These are phyloP conservation scores for Corythaeola cristata DNA, from an alignment of 2,113 vertebrate species.

Conservation along the genomic window DNA sequence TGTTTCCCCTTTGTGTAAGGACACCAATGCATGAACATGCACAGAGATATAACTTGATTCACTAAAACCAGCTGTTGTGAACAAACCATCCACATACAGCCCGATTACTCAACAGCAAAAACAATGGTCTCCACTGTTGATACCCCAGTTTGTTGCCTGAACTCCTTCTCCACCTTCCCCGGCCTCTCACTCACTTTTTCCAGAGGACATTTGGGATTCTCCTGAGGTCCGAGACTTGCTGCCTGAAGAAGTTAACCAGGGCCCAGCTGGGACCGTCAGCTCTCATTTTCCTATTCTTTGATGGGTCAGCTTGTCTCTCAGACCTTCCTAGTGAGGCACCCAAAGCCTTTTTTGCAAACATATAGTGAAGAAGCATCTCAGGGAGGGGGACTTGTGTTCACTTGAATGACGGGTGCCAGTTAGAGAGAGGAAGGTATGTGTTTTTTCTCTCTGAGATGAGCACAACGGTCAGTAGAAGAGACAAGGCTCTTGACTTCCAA, in stretches of 20 bases:
- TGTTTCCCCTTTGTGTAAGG: background rate
- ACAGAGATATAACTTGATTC: background rate
- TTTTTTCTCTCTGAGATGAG: background rate
- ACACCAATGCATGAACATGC: background rate
- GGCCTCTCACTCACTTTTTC: background rate
- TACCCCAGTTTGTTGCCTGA: background rate
- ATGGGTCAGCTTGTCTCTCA: background rate
- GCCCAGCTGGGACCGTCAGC: background rate
- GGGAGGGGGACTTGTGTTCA: background rate
- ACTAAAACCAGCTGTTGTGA: background rate
- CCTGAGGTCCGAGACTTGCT: background rate
- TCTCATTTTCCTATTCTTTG: background rate
- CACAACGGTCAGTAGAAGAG: background rate
- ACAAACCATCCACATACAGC: background rate
- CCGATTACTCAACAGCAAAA: background rate
- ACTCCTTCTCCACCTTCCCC: background rate
- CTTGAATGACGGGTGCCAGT: background rate
- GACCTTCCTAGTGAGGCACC: background rate
- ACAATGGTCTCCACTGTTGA: background rate
- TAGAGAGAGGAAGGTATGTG: background rate
- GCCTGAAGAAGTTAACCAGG: background rate
- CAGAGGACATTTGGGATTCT: background rate
- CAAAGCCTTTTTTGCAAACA: background rate
- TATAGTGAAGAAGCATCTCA: background rate
- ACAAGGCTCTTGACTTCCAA: background rate